Evolutionary conservation across 2,113 vertebrate genomes (phyloP).

Genomic region (Burhinus oedicnemus): DNA sequence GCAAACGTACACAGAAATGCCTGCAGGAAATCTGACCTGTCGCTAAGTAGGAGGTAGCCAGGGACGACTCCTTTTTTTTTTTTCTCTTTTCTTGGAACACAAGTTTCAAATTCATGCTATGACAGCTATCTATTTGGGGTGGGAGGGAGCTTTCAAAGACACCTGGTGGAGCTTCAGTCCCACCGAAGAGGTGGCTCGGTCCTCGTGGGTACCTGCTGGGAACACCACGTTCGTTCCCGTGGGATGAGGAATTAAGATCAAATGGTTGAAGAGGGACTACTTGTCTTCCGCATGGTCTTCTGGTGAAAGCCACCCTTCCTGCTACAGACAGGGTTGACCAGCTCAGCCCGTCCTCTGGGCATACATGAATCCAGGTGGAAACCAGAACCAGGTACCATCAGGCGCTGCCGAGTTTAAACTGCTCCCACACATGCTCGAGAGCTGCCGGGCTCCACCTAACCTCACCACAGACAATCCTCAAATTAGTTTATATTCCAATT

Average conservation of each 20-base stretch:
- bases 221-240: accelerated
- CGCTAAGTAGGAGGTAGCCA: neutral
- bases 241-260: neutral
- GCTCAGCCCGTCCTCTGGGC: neutral
- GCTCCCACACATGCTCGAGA: accelerated
- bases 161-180: accelerated
- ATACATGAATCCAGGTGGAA: accelerated
- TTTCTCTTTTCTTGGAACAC: neutral
- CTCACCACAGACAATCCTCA: neutral
- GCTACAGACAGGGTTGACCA: too few species aligned
- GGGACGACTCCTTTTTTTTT: neutral
- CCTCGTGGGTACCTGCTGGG: neutral
- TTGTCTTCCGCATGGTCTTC: neutral
- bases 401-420: neutral
- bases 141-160: neutral
- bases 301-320: neutral
- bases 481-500: neutral
- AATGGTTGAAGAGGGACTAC: neutral
- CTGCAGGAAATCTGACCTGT: neutral
- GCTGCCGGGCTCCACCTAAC: neutral
- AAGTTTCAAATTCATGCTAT: neutral
- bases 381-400: neutral
- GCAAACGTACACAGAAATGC: neutral
- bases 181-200: neutral
- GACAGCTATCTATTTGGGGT: too few species aligned